A percentile compares a stretch with the other conserved stretches of the same genome.
These are phyloP conservation scores for Germaria angustata DNA, from an alignment of 2,888 invertebrate species.

Conservation along the genomic window DNA sequence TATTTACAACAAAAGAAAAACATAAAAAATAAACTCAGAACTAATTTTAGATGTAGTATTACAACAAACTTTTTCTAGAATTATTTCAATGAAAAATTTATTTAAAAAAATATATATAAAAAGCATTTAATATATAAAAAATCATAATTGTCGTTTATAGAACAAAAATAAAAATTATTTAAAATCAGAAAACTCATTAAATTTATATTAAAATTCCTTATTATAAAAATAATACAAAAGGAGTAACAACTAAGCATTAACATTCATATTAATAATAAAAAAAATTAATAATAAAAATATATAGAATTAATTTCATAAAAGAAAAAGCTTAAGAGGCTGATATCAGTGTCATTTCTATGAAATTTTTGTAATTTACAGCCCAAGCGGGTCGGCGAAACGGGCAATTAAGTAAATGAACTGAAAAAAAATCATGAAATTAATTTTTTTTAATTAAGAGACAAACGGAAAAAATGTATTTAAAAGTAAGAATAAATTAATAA, in stretches of 20 bases:
- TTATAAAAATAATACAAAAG: not conserved
- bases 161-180: conserved; percentile 14
- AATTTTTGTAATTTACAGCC: not conserved
- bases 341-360: conserved; percentile 34
- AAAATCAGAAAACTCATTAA: conserved; percentile 23
- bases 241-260: not conserved
- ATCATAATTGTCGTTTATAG: conserved; percentile 54
- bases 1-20: conserved; percentile 35
- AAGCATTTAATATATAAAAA: conserved; percentile 59
- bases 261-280: conserved; percentile 31
- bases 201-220: conserved; percentile 9
- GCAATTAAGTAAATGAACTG: too few relatives aligned
- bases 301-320: not conserved
- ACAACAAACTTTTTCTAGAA: conserved; percentile 25
- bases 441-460: not conserved
- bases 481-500: conserved; percentile 9
- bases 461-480: not conserved
- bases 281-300: not conserved
- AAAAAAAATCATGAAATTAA: not conserved
- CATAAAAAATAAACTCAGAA: not conserved
- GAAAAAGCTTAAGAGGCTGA: not conserved
- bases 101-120: conserved; percentile 14
- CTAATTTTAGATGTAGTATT: not conserved
- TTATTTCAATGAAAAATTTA: not conserved
- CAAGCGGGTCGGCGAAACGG: not conserved